Evolutionary conservation across 2,797 vertebrate species (phyloP), one percentile per base, ranked within the genome.

Genomic region (Argyrosomus regius): DNA sequence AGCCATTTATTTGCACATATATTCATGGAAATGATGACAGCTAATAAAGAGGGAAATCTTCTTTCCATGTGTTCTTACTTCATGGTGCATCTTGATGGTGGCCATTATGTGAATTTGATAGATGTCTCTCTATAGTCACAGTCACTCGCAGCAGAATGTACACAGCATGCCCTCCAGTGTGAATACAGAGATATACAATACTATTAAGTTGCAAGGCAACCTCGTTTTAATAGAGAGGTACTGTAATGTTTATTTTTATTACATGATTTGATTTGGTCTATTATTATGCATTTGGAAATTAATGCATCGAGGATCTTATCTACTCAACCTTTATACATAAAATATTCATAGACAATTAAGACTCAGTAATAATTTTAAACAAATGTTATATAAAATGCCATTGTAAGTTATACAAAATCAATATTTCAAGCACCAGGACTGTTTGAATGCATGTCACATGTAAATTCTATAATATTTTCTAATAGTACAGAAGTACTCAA

Each of bases 1-100:
- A 95, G 95, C 93, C 96, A 94, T 97, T 98, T 98, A 99, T 99
- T 97, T 97, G 97, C 97, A 96, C 97, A 97, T 99, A 97, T 96
- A 97, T 98, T 97, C 96, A 91, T 94, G 89, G 76, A 78, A 94
- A 96, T 92, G 95, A 97, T 97, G 97, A 97, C 97, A 97, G 96
- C 96, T 98, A 98, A 98, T 98, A 98, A 98, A 97, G 87, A 90
- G 80, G 94, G 92, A 95, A 94, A 95, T 96, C 95, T 96, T 96
- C 96, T 93, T 95, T 94, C 81, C 82, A 94, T 85, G 93, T 96
- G 96, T 96, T 98, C 97, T 97, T 97, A 96, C 96, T 96, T 96
- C 95, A 58, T 88, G 88, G 91, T 92, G 95, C 94, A 84, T 95
- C 94, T 95, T 95, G 91, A 96, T 93, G 89, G 87, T 66, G 93